Percentiles rank a stretch among this genome's conserved stretches.
Evolutionary conservation across 2,888 invertebrate species (phyloP).

Genomic region (Mongoloraphidia duomilia): DNA sequence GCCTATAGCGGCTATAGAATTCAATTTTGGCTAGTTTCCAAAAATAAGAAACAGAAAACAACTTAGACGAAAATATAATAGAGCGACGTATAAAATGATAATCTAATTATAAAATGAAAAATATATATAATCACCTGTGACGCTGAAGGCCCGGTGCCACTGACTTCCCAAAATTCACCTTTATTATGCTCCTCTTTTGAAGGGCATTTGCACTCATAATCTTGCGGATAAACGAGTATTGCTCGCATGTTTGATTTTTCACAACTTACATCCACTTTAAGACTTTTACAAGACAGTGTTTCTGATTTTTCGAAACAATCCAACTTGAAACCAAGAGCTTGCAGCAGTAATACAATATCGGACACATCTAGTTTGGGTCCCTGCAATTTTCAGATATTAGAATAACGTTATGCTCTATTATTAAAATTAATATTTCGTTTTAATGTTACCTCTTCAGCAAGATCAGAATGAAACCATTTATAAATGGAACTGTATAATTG

Average conservation of each 20-base stretch:
- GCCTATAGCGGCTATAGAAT: no score
- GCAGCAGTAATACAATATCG: conserved; percentile 1
- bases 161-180: conserved; percentile 4
- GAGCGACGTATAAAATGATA: neutral
- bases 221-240: neutral
- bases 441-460: no score
- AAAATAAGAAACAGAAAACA: no score
- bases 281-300: neutral
- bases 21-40: no score
- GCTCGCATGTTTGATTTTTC: neutral
- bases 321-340: conserved; percentile 3
- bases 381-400: neutral
- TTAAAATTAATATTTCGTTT: neutral
- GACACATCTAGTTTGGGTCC: neutral
- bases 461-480: no score
- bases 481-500: no score
- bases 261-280: neutral
- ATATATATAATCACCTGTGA: neutral
- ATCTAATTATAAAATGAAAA: neutral
- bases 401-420: neutral
- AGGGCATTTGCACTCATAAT: conserved; percentile 1
- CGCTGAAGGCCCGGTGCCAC: neutral
- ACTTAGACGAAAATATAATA: no score
- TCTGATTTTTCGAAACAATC: conserved; percentile 1
- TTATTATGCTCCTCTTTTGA: neutral